phyloP scores from a whole-genome alignment of 2,113 vertebrate genomes.

The Carlito syrichta region DNA sequence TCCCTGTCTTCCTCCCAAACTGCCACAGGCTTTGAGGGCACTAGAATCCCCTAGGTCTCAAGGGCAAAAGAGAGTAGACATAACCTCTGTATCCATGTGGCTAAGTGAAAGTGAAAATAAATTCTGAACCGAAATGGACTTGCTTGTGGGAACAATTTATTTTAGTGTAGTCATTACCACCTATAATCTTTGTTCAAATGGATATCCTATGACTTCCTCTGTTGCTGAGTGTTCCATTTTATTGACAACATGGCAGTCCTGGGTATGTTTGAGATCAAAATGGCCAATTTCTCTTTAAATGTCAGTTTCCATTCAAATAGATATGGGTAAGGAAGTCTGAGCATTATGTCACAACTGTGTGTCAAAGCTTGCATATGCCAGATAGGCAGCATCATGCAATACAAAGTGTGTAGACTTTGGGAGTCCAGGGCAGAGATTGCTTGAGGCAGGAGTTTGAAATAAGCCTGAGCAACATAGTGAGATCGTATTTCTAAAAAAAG shows the following conservation, averaged over 20 bases:
- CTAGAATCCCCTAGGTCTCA: too few species aligned
- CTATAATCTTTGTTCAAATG: background rate
- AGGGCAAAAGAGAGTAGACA: background rate
- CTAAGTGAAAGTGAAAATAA: background rate
- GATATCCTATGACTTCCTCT: background rate
- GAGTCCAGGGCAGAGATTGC: too few species aligned
- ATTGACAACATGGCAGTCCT: background rate
- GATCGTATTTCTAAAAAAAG: too few species aligned
- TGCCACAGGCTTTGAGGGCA: background rate
- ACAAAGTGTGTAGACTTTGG: too few species aligned
- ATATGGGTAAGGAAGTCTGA: background rate
- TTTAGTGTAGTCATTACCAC: background rate
- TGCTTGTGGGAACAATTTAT: background rate
- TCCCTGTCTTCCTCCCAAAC: too few species aligned
- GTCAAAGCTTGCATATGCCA: too few species aligned
- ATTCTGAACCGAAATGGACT: background rate
- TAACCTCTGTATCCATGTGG: background rate
- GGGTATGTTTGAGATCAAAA: background rate
- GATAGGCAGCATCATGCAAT: accelerated
- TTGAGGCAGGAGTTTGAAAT: too few species aligned
- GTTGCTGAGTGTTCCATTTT: background rate
- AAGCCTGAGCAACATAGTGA: too few species aligned
- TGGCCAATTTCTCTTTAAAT: background rate
- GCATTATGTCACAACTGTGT: accelerated
- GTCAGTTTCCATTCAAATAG: too few species aligned